Evolutionary conservation across 2,888 invertebrate genomes (phyloP).

Genomic region (Andrena praecox): DNA sequence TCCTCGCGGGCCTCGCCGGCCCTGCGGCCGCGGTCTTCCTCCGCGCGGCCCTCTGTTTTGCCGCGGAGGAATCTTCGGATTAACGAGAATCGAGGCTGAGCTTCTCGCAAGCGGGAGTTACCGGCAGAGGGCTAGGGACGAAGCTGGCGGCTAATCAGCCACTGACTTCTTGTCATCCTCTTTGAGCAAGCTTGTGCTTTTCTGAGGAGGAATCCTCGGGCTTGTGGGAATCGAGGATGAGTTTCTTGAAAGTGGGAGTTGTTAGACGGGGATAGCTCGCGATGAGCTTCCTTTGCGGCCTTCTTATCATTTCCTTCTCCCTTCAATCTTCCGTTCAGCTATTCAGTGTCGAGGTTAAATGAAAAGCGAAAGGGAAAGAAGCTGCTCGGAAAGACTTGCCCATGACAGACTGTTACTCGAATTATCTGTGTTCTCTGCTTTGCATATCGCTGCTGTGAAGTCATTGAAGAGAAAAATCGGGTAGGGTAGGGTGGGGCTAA

Average conservation of each 20-base stretch:
- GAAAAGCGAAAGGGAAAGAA: no score
- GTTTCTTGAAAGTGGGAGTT: neutral
- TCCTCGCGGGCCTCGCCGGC: constrained; percentile 29
- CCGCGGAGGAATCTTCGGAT: constrained; percentile 13
- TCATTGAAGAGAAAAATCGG: neutral
- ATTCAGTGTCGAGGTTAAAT: no score
- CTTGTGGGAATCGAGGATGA: neutral
- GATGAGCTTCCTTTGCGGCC: neutral
- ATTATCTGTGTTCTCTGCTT: no score
- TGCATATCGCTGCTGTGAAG: neutral
- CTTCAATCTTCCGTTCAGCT: no score
- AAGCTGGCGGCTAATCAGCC: no score
- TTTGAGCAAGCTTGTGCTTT: neutral
- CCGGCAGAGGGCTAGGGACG: no score
- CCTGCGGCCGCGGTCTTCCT: constrained; percentile 15
- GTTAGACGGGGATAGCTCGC: neutral
- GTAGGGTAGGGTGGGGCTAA: neutral
- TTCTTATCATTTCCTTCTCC: neutral
- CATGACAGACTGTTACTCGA: no score
- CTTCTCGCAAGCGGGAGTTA: neutral
- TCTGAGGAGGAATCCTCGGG: neutral
- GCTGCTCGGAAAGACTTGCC: no score
- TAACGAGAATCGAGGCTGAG: constrained; percentile 23
- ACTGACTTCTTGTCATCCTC: neutral
- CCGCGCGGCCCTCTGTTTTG: neutral